Evolutionary conservation across 2,113 vertebrate genomes (phyloP), one percentile per base, ranked within the genome.

Genomic region (Porphyrio hochstetteri): DNA sequence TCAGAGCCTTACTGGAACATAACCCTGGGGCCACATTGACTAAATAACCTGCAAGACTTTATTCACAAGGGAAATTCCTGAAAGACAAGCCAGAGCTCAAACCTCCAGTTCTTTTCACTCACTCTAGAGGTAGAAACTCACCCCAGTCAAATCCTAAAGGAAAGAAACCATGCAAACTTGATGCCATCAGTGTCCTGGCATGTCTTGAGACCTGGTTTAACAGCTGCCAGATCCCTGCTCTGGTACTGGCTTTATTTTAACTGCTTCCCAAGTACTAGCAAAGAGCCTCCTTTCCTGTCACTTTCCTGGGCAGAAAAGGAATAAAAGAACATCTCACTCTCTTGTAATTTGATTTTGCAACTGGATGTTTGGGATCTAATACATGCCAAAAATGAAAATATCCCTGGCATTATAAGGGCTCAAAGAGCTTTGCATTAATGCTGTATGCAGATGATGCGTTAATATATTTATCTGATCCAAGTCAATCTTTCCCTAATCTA

Each of bases 401-500:
- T 88, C 42, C 48, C 2, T 0, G 0, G 93, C 76, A 90, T 95
- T 96, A 94, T 69, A 33, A 86, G 68, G 72, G 86, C 90, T 96
- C 88, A 95, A 67, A 79, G 72, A 93, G 94, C 46, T 97, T 95
- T 94, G 72, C 86, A 53, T 72, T 96, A 94, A 92, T 94, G 86
- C 86, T 88, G 60, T 65, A 65, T 64, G 86, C 92, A 90, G 95
- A 96, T 94, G 85, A 96, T 78, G 68, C 0, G 4, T 68, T 96
- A 94, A 96, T 94, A 92, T 83, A 82, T 93, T 94, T 92, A 95
- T 92, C 88, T 95, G 88, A 97, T 96, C 94, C 94, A 84, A 64
- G 76, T 94, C 88, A 84, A 88, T 86, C 93, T 75, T 64, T 86
- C 80, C 75, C 71, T 94, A 88, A 96, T 93, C 90, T 90, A 86